Conservation (phyloP, 2,888 invertebrate species). For the Meghimatium bilineatum region DNA sequence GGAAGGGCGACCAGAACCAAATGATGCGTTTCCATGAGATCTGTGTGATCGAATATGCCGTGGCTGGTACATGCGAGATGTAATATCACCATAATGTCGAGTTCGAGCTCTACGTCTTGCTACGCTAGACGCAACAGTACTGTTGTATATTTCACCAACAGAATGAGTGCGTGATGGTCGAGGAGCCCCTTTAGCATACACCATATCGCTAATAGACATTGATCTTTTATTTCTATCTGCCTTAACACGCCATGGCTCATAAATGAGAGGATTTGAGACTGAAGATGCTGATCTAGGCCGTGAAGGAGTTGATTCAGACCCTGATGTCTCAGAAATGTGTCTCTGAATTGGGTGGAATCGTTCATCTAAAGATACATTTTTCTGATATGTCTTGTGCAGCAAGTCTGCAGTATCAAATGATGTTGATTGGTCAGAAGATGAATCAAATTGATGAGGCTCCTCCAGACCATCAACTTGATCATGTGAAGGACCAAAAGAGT, state of each 20-base stretch:
- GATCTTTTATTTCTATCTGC: conserved; percentile 17
- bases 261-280: conserved; percentile 37
- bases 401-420: conserved; percentile 25
- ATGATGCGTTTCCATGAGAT: conserved; percentile 46
- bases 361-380: conserved; percentile 27
- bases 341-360: neutral
- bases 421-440: neutral
- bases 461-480: conserved; percentile 1
- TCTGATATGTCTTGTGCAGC: neutral
- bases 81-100: conserved; percentile 15
- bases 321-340: neutral
- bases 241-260: conserved; percentile 44
- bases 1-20: conserved; percentile 45
- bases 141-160: conserved; percentile 37
- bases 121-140: conserved; percentile 38
- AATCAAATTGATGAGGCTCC: neutral
- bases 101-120: conserved; percentile 30
- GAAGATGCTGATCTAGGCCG: conserved; percentile 38
- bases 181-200: neutral
- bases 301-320: neutral
- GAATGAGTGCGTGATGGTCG: conserved; percentile 20
- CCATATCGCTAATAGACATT: conserved; percentile 38
- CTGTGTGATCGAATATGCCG: conserved; percentile 38
- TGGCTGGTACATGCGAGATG: conserved; percentile 43
- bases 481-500: neutral